Evolutionary conservation across 2,888 invertebrate species (phyloP).

Genomic region (Hyles lineata): DNA sequence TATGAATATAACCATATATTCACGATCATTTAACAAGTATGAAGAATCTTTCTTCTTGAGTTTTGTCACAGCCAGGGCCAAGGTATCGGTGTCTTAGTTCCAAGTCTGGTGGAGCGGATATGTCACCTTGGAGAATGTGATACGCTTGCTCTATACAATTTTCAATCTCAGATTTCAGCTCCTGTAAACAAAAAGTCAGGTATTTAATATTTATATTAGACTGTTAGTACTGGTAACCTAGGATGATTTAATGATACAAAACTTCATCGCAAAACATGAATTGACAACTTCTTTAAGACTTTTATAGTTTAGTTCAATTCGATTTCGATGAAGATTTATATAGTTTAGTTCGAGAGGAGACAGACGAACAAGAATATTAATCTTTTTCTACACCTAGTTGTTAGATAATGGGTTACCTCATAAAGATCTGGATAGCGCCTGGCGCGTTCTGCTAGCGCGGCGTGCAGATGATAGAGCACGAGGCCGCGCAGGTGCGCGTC

Average conservation of each 20-base stretch:
- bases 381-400: background rate
- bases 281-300: no score
- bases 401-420: slow-evolving; percentile 60
- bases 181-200: slow-evolving; percentile 60
- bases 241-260: no score
- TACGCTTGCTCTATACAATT: slow-evolving; percentile 80
- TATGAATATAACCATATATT: background rate
- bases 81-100: slow-evolving; percentile 74
- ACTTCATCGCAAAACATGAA: no score
- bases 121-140: slow-evolving; percentile 81
- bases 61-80: slow-evolving; percentile 76
- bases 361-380: no score
- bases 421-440: slow-evolving; percentile 74
- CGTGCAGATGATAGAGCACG: slow-evolving; percentile 81
- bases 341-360: no score
- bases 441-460: slow-evolving; percentile 81
- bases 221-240: no score
- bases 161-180: slow-evolving; percentile 76
- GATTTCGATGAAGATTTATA: no score
- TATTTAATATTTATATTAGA: background rate
- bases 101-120: slow-evolving; percentile 80
- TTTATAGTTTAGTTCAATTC: no score
- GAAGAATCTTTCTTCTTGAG: slow-evolving; percentile 75
- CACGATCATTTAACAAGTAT: slow-evolving; percentile 59
- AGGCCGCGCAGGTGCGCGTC: slow-evolving; percentile 81